phyloP scores from a whole-genome alignment of 2,888 invertebrate species.

The Lasius platythorax region DNA sequence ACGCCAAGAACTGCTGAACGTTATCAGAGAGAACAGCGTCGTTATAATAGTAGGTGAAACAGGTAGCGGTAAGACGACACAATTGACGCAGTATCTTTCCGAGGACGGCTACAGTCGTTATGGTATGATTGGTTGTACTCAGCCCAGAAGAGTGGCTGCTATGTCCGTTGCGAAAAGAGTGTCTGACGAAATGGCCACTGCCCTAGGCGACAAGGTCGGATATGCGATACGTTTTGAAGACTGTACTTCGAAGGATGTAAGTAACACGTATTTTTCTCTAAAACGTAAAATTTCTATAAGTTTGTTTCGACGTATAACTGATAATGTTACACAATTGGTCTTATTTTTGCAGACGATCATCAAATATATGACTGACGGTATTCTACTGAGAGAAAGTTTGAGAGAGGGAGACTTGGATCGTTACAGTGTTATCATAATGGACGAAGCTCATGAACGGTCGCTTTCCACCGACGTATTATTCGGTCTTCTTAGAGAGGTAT shows the following conservation, averaged over 20 bases:
- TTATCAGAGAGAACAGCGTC: constrained; percentile 97
- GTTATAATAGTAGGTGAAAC: constrained; percentile 98
- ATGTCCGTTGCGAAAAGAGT: constrained; percentile 99
- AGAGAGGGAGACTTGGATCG: constrained; percentile 98
- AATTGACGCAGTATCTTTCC: constrained; percentile 98
- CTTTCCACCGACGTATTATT: constrained; percentile 99
- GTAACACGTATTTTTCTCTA: constrained; percentile 25
- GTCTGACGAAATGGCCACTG: constrained; percentile 98
- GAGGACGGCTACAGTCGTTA: constrained; percentile 97
- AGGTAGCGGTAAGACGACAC: constrained; percentile 99
- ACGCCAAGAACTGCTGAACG: constrained; percentile 95
- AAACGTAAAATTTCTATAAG: neutral
- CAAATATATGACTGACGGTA: constrained; percentile 99
- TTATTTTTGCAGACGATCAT: constrained; percentile 90
- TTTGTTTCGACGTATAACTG: neutral
- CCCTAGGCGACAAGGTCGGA: constrained; percentile 96
- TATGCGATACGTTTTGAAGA: constrained; percentile 99
- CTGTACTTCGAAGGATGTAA: constrained; percentile 94
- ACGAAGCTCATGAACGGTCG: constrained; percentile 99
- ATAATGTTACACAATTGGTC: constrained; percentile 6
- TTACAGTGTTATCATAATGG: constrained; percentile 99
- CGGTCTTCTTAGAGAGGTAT: constrained; percentile 96
- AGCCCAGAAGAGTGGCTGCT: constrained; percentile 98
- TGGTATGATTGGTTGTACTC: constrained; percentile 99
- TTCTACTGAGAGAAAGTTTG: constrained; percentile 97